Conservation (phyloP, 1,140 invertebrate genomes). For the Drosophila burlai region DNA sequence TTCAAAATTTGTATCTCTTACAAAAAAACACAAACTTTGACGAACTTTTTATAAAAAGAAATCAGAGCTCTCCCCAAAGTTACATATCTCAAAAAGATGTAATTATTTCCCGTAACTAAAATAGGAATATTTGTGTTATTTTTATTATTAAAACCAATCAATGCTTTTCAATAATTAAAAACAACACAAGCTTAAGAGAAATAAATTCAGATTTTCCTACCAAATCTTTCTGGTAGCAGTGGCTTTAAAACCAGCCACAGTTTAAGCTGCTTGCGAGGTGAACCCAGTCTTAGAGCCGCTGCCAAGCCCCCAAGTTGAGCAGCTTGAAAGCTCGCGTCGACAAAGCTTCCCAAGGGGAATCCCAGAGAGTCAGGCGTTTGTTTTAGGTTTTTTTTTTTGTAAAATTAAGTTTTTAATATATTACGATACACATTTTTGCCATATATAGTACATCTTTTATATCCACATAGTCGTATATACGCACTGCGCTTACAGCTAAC, state of each 20-base stretch:
- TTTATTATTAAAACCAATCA: background rate
- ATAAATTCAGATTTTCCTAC: background rate
- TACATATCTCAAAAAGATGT: no score
- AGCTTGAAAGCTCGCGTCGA: conserved; percentile 8
- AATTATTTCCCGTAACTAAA: no score
- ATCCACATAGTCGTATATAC: conserved; percentile 56
- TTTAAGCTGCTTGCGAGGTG: background rate
- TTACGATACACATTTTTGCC: conserved; percentile 81
- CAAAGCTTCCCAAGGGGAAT: conserved; percentile 8
- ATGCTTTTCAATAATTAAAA: background rate
- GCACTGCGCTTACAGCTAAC: conserved; percentile 70
- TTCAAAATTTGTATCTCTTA: no score
- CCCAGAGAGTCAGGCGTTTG: background rate
- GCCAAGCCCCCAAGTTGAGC: conserved; percentile 19
- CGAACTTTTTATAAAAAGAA: no score
- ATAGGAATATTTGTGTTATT: no score
- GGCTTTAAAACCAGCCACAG: background rate
- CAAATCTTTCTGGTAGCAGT: background rate
- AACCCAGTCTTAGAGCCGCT: conserved; percentile 37
- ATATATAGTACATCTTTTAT: conserved; percentile 60
- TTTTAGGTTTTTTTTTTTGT: conserved; percentile 43
- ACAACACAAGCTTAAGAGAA: background rate
- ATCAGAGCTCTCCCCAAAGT: no score
- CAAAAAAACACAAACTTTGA: background rate
- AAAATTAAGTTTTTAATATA: conserved; percentile 82